These are phyloP conservation scores for Ostrea denselamellosa DNA, from an alignment of 1,140 invertebrate genomes.

Conservation along the genomic window DNA sequence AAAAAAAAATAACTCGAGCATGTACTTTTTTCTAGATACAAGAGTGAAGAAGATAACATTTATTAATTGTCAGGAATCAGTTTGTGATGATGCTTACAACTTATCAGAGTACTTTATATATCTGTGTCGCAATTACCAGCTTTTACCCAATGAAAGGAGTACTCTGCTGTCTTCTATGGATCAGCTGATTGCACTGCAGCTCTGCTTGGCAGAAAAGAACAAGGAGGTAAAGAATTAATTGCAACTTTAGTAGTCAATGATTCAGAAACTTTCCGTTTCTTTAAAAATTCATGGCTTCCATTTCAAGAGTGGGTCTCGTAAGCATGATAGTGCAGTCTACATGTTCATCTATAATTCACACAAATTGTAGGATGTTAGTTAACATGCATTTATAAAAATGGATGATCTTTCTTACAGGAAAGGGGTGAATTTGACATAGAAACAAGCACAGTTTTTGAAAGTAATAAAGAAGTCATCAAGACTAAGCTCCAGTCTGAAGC, in stretches of 20 bases:
- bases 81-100: conserved; percentile 4
- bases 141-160: conserved; percentile 64
- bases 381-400: not conserved
- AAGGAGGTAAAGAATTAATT: conserved; percentile 61
- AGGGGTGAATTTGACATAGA: conserved; percentile 66
- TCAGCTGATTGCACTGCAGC: conserved; percentile 66
- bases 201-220: conserved; percentile 66
- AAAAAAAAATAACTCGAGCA: too few species aligned
- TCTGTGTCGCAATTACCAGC: conserved; percentile 57
- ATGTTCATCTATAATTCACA: not conserved
- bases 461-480: conserved; percentile 58
- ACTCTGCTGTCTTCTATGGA: conserved; percentile 65
- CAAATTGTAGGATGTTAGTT: not conserved
- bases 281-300: conserved; percentile 1
- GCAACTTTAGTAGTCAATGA: not conserved
- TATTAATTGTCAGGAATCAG: conserved; percentile 24
- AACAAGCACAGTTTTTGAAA: conserved; percentile 60
- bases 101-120: conserved; percentile 55
- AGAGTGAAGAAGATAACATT: not conserved
- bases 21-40: not conserved
- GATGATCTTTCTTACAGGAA: conserved; percentile 54
- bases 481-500: conserved; percentile 53
- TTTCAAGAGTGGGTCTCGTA: not conserved
- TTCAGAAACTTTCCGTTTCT: not conserved
- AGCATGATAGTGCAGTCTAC: not conserved